These are phyloP conservation scores for Condylura cristata DNA, from an alignment of 2,113 vertebrate species.

Conservation along the genomic window DNA sequence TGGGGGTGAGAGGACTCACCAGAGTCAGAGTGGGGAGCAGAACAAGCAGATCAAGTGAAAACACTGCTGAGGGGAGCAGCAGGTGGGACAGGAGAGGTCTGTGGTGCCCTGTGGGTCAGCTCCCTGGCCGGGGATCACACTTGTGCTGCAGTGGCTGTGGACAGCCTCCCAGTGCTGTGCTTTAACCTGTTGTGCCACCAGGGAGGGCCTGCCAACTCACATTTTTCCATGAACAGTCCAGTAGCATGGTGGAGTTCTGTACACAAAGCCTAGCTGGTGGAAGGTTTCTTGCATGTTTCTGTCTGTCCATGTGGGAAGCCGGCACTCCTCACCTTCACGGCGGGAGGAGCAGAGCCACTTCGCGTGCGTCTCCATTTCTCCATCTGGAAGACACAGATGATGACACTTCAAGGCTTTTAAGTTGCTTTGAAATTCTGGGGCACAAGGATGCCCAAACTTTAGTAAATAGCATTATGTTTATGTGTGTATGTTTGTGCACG, in stretches of 20 bases:
- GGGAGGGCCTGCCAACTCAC: too few relatives aligned
- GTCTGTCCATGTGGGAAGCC: not conserved
- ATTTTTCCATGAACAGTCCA: not conserved
- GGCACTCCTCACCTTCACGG: slow-evolving; percentile 56
- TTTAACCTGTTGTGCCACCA: too few relatives aligned
- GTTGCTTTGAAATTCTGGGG: not conserved
- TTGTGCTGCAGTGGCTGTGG: too few relatives aligned
- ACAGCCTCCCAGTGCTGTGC: too few relatives aligned
- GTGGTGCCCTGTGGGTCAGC: too few relatives aligned
- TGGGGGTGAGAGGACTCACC: too few relatives aligned
- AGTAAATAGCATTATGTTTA: not conserved
- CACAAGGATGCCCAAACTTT: not conserved
- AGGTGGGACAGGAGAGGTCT: too few relatives aligned
- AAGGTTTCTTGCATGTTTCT: not conserved
- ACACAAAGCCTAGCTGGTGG: not conserved
- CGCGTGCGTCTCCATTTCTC: slow-evolving; percentile 27
- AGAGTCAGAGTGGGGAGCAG: too few relatives aligned
- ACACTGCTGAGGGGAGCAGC: too few relatives aligned
- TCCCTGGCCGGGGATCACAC: too few relatives aligned
- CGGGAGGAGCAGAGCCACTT: not conserved
- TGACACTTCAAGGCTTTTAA: not conserved
- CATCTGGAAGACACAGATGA: slow-evolving; percentile 51
- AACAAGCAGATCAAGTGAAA: too few relatives aligned
- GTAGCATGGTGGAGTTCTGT: not conserved
- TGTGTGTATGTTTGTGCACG: not conserved